phyloP scores from a whole-genome alignment of 2,888 invertebrate genomes.

The Tineola bisselliella region DNA sequence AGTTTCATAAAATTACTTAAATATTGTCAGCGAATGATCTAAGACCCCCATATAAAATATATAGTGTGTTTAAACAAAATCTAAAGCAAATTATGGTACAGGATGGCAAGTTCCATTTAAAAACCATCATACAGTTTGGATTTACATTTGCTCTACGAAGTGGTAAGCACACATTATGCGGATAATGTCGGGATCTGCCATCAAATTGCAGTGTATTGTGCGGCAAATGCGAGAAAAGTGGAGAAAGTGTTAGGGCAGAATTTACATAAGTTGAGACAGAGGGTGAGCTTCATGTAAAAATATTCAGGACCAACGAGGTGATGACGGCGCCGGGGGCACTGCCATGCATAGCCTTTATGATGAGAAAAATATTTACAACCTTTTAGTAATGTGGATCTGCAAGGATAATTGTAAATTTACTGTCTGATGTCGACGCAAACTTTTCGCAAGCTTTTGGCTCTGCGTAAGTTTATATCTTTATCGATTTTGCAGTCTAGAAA shows the following conservation, averaged over 20 bases:
- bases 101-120: not conserved
- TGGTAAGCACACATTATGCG: slow-evolving; percentile 31
- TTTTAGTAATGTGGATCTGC: slow-evolving; percentile 17
- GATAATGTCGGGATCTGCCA: slow-evolving; percentile 50
- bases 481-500: slow-evolving; percentile 61
- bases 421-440: not conserved
- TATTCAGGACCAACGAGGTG: slow-evolving; percentile 56
- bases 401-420: not conserved
- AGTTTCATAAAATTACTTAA: too few relatives aligned
- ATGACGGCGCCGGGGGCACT: slow-evolving; percentile 56
- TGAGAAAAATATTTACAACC: slow-evolving; percentile 59
- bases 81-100: not conserved
- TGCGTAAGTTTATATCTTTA: slow-evolving; percentile 28
- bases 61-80: not conserved
- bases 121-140: not conserved
- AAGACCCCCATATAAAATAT: not conserved
- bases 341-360: slow-evolving; percentile 54
- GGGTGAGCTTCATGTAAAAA: slow-evolving; percentile 46
- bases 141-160: slow-evolving; percentile 19
- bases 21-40: too few relatives aligned
- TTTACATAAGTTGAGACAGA: slow-evolving; percentile 67
- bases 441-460: not conserved
- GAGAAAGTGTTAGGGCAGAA: slow-evolving; percentile 59
- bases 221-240: slow-evolving; percentile 62
- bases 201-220: slow-evolving; percentile 64